Evolutionary conservation across 2,113 vertebrate species (phyloP).

Genomic region (Triplophysa rosa): DNA sequence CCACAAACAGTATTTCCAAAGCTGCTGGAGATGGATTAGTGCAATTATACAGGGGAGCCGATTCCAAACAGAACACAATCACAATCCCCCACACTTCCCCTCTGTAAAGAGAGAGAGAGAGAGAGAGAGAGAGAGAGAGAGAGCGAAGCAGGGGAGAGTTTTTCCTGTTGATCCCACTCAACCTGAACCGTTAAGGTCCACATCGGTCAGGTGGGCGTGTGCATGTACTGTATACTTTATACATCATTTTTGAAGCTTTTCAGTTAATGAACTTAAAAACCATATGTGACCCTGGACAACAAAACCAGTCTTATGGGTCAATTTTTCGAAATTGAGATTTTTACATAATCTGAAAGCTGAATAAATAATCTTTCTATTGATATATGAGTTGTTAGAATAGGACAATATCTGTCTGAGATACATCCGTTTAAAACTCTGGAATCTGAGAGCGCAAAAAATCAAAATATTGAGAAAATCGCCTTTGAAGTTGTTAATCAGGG

Average conservation of each 20-base stretch:
- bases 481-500: no score
- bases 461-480: no score
- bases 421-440: no score
- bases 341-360: no score
- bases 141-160: neutral
- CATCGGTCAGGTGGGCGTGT: neutral
- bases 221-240: slow-evolving; percentile 5
- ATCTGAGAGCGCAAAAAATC: no score
- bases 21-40: slow-evolving; percentile 50
- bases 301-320: no score
- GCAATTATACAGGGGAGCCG: slow-evolving; percentile 33
- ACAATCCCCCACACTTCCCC: neutral
- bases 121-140: no score
- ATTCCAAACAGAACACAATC: neutral
- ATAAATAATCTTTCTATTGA: no score
- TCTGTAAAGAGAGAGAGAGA: neutral
- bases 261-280: neutral
- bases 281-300: no score
- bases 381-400: no score
- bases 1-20: slow-evolving; percentile 51
- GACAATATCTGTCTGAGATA: no score
- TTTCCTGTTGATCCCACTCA: slow-evolving; percentile 5
- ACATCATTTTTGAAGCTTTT: neutral
- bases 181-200: neutral
- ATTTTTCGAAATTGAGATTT: no score